A percentile compares a stretch with the other conserved stretches of the same genome.
Evolutionary conservation across 2,113 vertebrate genomes (phyloP).

Genomic region (Halichoerus grypus): DNA sequence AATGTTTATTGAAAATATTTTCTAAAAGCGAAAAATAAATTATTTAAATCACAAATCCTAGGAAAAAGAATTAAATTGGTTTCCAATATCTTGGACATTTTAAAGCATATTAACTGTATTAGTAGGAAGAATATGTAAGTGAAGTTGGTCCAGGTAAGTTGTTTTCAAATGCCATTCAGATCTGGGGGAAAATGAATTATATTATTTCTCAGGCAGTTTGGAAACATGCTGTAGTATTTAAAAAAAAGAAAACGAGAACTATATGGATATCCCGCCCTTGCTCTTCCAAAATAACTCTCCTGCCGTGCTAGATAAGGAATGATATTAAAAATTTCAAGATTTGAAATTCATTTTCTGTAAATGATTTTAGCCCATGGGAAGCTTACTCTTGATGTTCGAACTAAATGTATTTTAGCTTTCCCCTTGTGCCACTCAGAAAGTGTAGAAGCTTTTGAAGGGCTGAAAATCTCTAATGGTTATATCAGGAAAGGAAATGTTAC

Average conservation of each 20-base stretch:
- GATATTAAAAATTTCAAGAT: background rate
- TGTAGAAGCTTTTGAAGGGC: background rate
- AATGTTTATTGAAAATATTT: background rate
- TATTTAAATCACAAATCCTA: constrained; percentile 5
- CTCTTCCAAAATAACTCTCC: background rate
- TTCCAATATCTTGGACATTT: background rate
- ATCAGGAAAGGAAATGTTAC: background rate
- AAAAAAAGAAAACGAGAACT: background rate
- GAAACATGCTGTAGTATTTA: background rate
- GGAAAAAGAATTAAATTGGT: background rate
- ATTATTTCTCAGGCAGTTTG: background rate
- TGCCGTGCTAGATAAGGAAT: background rate
- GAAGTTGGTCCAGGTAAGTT: background rate
- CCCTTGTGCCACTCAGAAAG: background rate
- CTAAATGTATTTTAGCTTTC: background rate
- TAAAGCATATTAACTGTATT: background rate
- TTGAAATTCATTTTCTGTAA: background rate
- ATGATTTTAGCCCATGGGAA: background rate
- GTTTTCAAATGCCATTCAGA: background rate
- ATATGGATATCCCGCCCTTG: background rate
- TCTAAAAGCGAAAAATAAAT: background rate
- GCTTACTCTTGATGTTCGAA: background rate
- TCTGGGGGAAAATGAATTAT: background rate
- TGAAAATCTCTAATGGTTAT: background rate
- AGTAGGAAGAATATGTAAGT: background rate